Percentiles rank a stretch among this genome's conserved stretches.
phyloP scores from a whole-genome alignment of 2,113 vertebrate species.

The Thunnus maccoyii region DNA sequence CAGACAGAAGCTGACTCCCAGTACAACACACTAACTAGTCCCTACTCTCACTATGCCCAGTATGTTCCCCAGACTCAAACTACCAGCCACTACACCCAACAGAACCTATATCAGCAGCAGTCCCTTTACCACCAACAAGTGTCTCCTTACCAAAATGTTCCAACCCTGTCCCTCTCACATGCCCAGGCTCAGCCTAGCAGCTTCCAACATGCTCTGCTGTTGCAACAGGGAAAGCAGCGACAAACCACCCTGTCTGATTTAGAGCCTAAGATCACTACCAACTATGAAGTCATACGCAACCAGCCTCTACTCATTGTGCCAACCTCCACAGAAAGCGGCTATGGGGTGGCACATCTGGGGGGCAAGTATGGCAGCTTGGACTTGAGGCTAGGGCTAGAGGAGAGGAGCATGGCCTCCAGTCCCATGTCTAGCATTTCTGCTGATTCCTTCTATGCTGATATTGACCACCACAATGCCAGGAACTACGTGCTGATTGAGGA shows the following conservation, averaged over 20 bases:
- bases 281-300: slow-evolving; percentile 96
- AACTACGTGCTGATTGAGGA: slow-evolving; percentile 98
- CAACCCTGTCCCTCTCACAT: slow-evolving; percentile 87
- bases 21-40: slow-evolving; percentile 92
- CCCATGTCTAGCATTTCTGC: slow-evolving; percentile 98
- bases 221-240: slow-evolving; percentile 93
- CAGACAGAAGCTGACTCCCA: slow-evolving; percentile 95
- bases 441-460: slow-evolving; percentile 97
- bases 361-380: slow-evolving; percentile 95
- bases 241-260: slow-evolving; percentile 91
- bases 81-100: slow-evolving; percentile 93
- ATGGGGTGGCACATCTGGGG: slow-evolving; percentile 90
- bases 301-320: slow-evolving; percentile 95
- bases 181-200: slow-evolving; percentile 88
- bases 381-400: slow-evolving; percentile 93
- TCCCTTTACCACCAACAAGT: slow-evolving; percentile 94
- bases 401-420: slow-evolving; percentile 95
- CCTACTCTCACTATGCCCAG: slow-evolving; percentile 92
- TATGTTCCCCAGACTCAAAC: slow-evolving; percentile 94
- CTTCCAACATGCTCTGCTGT: slow-evolving; percentile 92
- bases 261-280: slow-evolving; percentile 95
- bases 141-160: slow-evolving; percentile 92
- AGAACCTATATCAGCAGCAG: slow-evolving; percentile 92
- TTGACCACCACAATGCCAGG: slow-evolving; percentile 93
- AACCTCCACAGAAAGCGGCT: slow-evolving; percentile 91